Conservation (phyloP, 2,797 vertebrate genomes). For the Periophthalmus magnuspinnatus region DNA sequence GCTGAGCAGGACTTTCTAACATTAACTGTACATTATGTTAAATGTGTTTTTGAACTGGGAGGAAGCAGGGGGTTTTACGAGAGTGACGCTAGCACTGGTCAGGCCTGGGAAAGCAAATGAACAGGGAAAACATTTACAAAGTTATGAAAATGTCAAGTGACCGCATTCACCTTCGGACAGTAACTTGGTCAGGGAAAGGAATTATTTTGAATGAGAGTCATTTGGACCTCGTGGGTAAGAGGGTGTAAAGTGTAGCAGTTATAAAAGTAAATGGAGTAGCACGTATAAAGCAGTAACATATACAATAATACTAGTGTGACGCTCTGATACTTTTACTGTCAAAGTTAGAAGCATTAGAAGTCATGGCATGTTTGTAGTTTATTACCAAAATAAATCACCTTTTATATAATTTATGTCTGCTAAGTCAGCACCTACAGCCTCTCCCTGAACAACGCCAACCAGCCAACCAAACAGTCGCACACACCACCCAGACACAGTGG, state of each 20-base stretch:
- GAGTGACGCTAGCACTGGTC: background rate
- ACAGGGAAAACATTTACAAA: background rate
- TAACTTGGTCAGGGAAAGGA: background rate
- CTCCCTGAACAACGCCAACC: background rate
- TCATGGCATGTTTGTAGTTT: background rate
- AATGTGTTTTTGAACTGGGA: background rate
- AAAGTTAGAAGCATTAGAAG: background rate
- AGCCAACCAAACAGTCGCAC: background rate
- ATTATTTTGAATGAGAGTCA: background rate
- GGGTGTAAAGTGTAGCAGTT: background rate
- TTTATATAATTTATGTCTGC: background rate
- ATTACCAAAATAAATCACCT: background rate
- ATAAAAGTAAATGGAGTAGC: background rate
- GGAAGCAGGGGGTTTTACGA: background rate
- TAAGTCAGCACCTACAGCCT: background rate
- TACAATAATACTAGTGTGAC: background rate
- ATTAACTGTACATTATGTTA: constrained; percentile 6
- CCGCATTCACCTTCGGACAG: background rate
- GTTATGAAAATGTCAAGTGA: background rate
- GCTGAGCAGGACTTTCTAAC: constrained; percentile 14
- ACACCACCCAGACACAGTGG: background rate
- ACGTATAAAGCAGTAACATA: background rate
- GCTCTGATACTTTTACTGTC: background rate
- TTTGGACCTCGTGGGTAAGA: background rate
- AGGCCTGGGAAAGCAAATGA: background rate